phyloP scores from a whole-genome alignment of 2,797 vertebrate species.

The Sebastes vulpes region DNA sequence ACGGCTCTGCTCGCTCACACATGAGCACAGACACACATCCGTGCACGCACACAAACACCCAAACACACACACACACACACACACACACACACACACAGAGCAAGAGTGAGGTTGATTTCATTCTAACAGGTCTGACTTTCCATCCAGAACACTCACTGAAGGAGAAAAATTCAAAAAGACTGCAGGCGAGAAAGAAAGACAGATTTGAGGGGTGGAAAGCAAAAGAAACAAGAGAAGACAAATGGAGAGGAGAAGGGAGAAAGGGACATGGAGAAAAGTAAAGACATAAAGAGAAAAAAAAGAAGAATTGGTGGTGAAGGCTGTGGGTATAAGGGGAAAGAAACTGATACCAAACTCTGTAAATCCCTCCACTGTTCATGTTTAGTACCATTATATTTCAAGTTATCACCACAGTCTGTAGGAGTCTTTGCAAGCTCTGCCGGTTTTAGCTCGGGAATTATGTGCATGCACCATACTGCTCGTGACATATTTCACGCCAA shows the following conservation, averaged over 20 bases:
- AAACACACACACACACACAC: not conserved
- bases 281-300: not conserved
- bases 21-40: slow-evolving; percentile 9
- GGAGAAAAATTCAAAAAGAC: slow-evolving; percentile 45
- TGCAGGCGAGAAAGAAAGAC: slow-evolving; percentile 14
- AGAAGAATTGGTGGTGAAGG: not conserved
- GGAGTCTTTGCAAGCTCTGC: not conserved
- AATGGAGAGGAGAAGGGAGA: not conserved
- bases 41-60: not conserved
- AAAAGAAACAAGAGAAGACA: slow-evolving; percentile 12
- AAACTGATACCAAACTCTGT: slow-evolving; percentile 1
- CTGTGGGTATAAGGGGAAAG: not conserved
- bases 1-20: slow-evolving; percentile 43
- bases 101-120: slow-evolving; percentile 53
- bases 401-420: not conserved
- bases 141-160: slow-evolving; percentile 53
- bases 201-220: not conserved
- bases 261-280: not conserved
- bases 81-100: not conserved
- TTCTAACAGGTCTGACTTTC: slow-evolving; percentile 57
- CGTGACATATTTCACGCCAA: slow-evolving; percentile 1
- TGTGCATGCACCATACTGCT: not conserved
- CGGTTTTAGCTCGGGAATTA: not conserved
- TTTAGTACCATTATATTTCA: not conserved
- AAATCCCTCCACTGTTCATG: not conserved